Conservation (phyloP, 2,113 vertebrate genomes). For the Herpetotheres cachinnans region DNA sequence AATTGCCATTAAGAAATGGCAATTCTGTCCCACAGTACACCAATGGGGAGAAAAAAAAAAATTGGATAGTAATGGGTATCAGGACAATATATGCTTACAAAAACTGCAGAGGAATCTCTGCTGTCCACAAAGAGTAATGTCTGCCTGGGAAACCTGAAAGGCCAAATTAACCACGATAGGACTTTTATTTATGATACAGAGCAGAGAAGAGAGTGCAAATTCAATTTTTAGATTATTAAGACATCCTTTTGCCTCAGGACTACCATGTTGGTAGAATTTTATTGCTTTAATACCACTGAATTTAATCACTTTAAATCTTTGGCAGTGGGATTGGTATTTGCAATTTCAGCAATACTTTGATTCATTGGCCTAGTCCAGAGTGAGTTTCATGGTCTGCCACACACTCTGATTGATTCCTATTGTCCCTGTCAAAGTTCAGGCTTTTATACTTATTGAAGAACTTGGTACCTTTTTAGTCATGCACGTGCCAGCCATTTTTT, state of each 20-base stretch:
- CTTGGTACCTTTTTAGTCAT: background rate
- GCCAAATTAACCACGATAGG: background rate
- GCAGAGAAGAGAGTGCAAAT: background rate
- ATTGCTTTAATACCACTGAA: background rate
- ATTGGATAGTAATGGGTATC: background rate
- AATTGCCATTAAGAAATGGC: too few relatives aligned
- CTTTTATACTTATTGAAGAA: conserved; percentile 15
- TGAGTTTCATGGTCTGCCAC: background rate
- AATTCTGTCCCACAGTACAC: background rate
- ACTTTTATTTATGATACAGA: conserved; percentile 1
- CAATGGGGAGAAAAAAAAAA: background rate
- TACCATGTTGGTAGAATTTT: background rate
- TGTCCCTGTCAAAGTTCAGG: background rate
- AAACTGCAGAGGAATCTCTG: background rate
- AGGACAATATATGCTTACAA: background rate
- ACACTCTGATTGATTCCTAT: background rate
- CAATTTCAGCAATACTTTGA: background rate
- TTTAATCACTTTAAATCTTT: background rate
- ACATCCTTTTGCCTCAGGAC: background rate
- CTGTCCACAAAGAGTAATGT: background rate
- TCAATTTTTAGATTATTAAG: conserved; percentile 8
- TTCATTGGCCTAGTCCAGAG: background rate
- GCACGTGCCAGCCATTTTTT: conserved; percentile 26
- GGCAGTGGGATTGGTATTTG: background rate
- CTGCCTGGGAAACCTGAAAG: background rate